Evolutionary conservation across 2,888 invertebrate genomes (phyloP).

Genomic region (Euzophera pinguis): DNA sequence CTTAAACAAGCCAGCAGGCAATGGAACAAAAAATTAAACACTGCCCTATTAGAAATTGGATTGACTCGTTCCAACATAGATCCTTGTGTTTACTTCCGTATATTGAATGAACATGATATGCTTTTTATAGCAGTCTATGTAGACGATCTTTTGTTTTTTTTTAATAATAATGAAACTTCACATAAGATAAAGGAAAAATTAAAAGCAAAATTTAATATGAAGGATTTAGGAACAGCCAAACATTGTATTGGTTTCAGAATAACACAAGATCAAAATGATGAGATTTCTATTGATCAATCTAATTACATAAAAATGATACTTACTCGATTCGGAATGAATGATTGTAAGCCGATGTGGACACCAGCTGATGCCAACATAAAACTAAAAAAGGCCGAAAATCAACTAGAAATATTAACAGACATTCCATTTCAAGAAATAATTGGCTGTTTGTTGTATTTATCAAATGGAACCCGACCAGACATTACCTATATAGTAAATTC

Average conservation of each 20-base stretch:
- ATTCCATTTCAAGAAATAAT: conserved; percentile 21
- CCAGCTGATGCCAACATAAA: conserved; percentile 18
- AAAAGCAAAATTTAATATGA: conserved; percentile 20
- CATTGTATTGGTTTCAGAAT: conserved; percentile 22
- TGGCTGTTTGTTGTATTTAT: conserved; percentile 20
- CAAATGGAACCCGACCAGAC: conserved; percentile 22
- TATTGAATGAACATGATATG: conserved; percentile 19
- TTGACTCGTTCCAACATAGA: conserved; percentile 24
- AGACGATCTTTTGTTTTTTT: conserved; percentile 19
- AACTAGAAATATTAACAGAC: conserved; percentile 12
- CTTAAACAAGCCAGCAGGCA: conserved; percentile 9
- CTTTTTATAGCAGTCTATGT: conserved; percentile 27
- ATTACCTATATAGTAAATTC: conserved; percentile 24
- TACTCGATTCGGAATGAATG: conserved; percentile 17
- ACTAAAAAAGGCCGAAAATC: conserved; percentile 13
- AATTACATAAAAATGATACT: conserved; percentile 8
- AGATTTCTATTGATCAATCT: conserved; percentile 19
- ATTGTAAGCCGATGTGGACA: conserved; percentile 19
- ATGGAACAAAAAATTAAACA: conserved; percentile 23
- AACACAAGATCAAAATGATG: conserved; percentile 7
- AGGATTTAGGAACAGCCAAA: conserved; percentile 20
- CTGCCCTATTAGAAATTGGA: conserved; percentile 23
- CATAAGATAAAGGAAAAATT: conserved; percentile 14
- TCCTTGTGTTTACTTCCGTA: conserved; percentile 27
- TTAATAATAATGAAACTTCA: conserved; percentile 16